Base-by-base conservation (phyloP, 2,888 invertebrate species). In the Teleiodes luculella region DNA sequence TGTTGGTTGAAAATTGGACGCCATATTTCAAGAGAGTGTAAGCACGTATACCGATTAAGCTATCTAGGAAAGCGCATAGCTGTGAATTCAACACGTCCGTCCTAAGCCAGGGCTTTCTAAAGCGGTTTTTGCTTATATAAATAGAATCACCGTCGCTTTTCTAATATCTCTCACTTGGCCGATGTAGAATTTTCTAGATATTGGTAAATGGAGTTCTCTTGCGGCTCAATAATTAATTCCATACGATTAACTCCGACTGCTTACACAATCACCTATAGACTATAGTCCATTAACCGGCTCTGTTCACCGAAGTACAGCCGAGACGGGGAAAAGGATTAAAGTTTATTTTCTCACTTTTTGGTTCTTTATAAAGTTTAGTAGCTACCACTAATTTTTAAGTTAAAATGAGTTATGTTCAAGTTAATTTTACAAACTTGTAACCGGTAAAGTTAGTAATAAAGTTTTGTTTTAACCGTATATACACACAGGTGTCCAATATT, bases 191-290 rank as follows among this genome's bases (percentile, higher is more conserved):
- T 28, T 28, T 13, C 28, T 20, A 28, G 43, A 20, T 43, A 43
- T 28, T 43, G 28, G 28, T 43, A 43, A 43, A 43, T 43, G 24
- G 43, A 43, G 13, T 43, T 43, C 43, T 43, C 43, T 13, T 28
- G 43, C 43, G 43, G 43, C 20, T 20, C 43, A 43, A 24, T 43
- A 43, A 43, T 43, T 43, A 43, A 43, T 43, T 43, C 43, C 43
- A 43, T 43, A 28, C 43, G 43, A 43, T 43, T 43, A 43, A 43
- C 43, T 28, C 43, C 24, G 43, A n/a, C 43, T 16, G 39, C 43
- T 43, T 43, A 43, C 28, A 43, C 43, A 43, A 43, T 24, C 39
- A 18, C 18, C 39, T 41, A 8, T 41, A 41, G 16, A 41, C 18
- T 41, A 36, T 43, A 43, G 43, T 43, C 43, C 43, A 43, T 43